Base-by-base conservation (phyloP, 2,888 invertebrate genomes). In the Prosopocoilus inquinatus region DNA sequence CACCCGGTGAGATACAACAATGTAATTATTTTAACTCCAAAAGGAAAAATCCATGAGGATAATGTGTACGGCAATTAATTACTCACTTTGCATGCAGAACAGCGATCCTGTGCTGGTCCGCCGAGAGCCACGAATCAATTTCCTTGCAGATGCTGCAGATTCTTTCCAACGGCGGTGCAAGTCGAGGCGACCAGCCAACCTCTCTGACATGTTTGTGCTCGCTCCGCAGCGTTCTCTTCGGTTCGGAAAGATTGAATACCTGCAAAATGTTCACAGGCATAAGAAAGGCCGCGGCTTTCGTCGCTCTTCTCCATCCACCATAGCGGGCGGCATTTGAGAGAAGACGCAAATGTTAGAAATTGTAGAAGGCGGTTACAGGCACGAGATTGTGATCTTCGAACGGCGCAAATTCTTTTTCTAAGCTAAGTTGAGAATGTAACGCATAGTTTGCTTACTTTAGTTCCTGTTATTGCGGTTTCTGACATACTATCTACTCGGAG, bases 101-200 rank as follows among this genome's bases (percentile, higher is more conserved):
- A 36, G 91, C 92, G 62, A 95, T 91, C 72, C 94, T 87, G 75
- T 89, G 89, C 13, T 89, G 84, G 70, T 91, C 89, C 47, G 86
- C 88, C 47, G 89, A 88, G 49, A 95, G 82, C 94, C 94, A 96
- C 70, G 91, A 89, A 79, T 96, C 95, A 68, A 96, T 89, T 71
- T 92, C 90, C 76, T 95, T 95, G 81, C 95, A 96, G 55, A 95
- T 87, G 61, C 91, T 90, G 77, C 95, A 96, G 20, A 96, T 84
- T 63, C 89, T 82, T 76, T 95, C 95, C 55, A 96, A 81, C 39
- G 95, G 94, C 35, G 94, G 94, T 32, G 94, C 93, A 62, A 94
- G 79, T 62, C 87, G 86, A 35, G 88, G 86, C 3, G 92, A 87
- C 94, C 94, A 94, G 55, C 94, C 93, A 58, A 89, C 86, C 69